A percentile compares a stretch with the other conserved stretches of the same genome.
These are phyloP conservation scores for Xanthorhoe spadicearia DNA, from an alignment of 2,888 invertebrate genomes.

Conservation along the genomic window DNA sequence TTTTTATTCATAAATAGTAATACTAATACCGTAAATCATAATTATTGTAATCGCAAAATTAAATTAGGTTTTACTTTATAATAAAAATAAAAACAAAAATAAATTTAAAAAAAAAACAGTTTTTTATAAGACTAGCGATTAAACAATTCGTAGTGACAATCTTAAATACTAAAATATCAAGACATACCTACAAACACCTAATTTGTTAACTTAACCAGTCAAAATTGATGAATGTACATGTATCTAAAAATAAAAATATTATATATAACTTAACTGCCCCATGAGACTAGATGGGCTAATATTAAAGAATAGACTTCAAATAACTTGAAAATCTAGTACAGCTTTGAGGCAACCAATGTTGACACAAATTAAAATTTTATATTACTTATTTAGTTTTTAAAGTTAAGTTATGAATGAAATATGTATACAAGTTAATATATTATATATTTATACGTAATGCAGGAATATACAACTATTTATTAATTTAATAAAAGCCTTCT, in stretches of 20 bases:
- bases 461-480: slow-evolving; percentile 26
- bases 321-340: background rate
- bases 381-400: no score
- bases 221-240: slow-evolving; percentile 46
- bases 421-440: background rate
- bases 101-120: background rate
- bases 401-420: no score
- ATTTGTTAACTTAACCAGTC: slow-evolving; percentile 44
- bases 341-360: background rate
- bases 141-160: background rate
- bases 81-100: background rate
- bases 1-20: background rate
- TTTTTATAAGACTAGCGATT: background rate
- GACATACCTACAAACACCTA: background rate
- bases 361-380: no score
- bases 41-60: background rate
- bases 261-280: background rate
- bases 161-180: background rate
- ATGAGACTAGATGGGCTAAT: no score
- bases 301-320: no score
- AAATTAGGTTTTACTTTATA: no score
- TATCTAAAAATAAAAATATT: slow-evolving; percentile 18
- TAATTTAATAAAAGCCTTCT: slow-evolving; percentile 9
- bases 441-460: slow-evolving; percentile 2
- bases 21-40: no score